Percentiles rank a stretch among this genome's conserved stretches.
These are phyloP conservation scores for Labrus mixtus DNA, from an alignment of 2,113 vertebrate species.

Conservation along the genomic window DNA sequence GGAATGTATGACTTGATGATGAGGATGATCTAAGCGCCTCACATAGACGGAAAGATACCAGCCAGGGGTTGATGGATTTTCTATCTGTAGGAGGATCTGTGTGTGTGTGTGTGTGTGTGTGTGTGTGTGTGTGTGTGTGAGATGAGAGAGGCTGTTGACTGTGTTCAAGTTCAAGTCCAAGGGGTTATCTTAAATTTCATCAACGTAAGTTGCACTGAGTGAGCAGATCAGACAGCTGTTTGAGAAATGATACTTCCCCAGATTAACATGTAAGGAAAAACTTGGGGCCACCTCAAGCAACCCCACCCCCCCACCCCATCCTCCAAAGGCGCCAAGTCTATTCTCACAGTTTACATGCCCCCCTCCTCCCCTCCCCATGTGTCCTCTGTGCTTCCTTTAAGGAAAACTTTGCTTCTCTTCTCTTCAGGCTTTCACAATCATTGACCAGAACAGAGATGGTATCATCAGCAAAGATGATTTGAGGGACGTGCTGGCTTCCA, in stretches of 20 bases:
- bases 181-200: constrained; percentile 77
- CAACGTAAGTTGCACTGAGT: constrained; percentile 8
- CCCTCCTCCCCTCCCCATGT: background rate
- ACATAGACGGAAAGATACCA: constrained; percentile 53
- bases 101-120: constrained; percentile 16
- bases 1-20: constrained; percentile 62
- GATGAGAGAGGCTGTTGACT: constrained; percentile 1
- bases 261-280: constrained; percentile 66
- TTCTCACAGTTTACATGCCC: background rate
- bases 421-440: constrained; percentile 91
- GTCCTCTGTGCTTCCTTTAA: background rate
- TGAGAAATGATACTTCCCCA: constrained; percentile 53
- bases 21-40: constrained; percentile 50
- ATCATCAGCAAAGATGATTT: constrained; percentile 95
- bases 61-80: constrained; percentile 20
- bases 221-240: constrained; percentile 68
- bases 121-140: background rate
- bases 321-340: background rate
- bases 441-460: constrained; percentile 94
- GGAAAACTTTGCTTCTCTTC: background rate
- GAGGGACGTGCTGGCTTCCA: constrained; percentile 90
- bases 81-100: background rate
- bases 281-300: background rate
- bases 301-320: constrained; percentile 6
- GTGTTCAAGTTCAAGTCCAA: constrained; percentile 50